Evolutionary conservation across 2,113 vertebrate species (phyloP), one percentile per base, ranked within the genome.

Genomic region (Apteryx mantelli): DNA sequence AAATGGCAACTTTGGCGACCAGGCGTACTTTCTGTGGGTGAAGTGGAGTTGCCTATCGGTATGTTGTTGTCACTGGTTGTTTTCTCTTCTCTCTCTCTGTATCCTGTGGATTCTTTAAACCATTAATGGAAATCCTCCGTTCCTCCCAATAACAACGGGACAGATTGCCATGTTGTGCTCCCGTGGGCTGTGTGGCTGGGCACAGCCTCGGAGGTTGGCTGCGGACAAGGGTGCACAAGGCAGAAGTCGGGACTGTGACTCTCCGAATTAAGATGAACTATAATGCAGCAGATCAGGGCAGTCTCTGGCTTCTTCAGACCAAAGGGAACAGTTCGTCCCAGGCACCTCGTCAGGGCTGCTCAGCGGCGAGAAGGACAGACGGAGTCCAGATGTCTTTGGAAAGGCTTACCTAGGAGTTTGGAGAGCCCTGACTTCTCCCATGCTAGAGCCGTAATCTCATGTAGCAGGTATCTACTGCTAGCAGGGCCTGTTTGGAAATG

Each of bases 391-490:
- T 26, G 22, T 7, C 0, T 5, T 34, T 75, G 52, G 46, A n/a
- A 77, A 82, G 75, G 53, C 36, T 91, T 82, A 82, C 44, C 26
- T 63, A 38, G 58, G 82, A 50, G 30, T 12, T 30, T 38, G 17
- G 68, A 53, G 68, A 68, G 30, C 40, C 42, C 52, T 42, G 26
- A 9, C 28, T 28, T 40, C 36, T 40, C 50, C 36, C 17, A 13
- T 38, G n/a, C 16, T 55, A 40, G 50, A 55, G 66, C 40, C 58
- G 6, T 40, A 48, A 2, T 56, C 66, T 80, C 0, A 0, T 0
- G 0, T 34, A 7, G 52, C 48, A 68, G 36, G 7, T 82, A 38
- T 22, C 63, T 64, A 5, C 74, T 53, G 42, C 32, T 19, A 30
- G 10, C 70, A 26, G 89, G 66, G 44, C 11, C 69, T 2, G 1